phyloP scores from a whole-genome alignment of 2,113 vertebrate species.

The Henicopernis longicauda region DNA sequence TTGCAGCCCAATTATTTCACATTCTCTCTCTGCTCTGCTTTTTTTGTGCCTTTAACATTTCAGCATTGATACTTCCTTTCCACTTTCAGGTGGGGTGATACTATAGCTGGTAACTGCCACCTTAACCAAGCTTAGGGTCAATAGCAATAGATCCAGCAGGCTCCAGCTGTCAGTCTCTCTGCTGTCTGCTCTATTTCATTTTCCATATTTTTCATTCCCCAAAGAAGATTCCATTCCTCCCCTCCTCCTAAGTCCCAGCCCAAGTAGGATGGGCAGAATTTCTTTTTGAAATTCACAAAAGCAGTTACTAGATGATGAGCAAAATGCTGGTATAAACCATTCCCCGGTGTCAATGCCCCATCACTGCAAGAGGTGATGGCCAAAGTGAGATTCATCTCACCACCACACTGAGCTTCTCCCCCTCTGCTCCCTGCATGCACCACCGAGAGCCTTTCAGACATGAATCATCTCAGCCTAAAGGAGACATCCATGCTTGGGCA shows the following conservation, averaged over 20 bases:
- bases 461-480: background rate
- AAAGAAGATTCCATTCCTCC: background rate
- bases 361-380: background rate
- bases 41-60: background rate
- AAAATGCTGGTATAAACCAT: background rate
- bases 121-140: background rate
- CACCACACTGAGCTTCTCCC: background rate
- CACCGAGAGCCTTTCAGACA: background rate
- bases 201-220: background rate
- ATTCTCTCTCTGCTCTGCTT: background rate
- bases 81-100: background rate
- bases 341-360: background rate
- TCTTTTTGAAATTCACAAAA: background rate
- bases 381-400: background rate
- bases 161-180: background rate
- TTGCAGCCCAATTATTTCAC: background rate
- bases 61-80: background rate
- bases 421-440: background rate
- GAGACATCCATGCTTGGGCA: background rate
- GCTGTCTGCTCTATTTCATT: background rate
- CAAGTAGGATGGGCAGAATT: background rate
- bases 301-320: background rate
- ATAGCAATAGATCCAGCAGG: slow-evolving; percentile 15
- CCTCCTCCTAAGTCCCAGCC: background rate
- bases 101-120: background rate